phyloP scores from a whole-genome alignment of 2,113 vertebrate species.

The Pelvicachromis taeniatus region DNA sequence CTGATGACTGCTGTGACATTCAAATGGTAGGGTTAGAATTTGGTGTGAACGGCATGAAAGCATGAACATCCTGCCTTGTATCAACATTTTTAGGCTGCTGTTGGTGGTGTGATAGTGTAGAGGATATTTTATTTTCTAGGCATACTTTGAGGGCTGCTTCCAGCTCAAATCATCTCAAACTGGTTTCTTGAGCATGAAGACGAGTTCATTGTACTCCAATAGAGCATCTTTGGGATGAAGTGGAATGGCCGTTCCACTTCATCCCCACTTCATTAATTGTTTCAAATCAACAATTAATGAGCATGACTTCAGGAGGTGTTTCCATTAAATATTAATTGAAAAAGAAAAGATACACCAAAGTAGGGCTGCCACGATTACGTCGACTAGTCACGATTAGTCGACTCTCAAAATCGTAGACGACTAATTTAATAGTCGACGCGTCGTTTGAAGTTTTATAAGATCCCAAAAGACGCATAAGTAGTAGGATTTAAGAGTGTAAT shows the following conservation, averaged over 20 bases:
- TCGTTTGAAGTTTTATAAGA: no score
- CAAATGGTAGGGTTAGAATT: not conserved
- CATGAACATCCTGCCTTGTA: fast-evolving
- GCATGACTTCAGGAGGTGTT: not conserved
- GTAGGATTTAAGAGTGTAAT: no score
- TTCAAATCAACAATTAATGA: not conserved
- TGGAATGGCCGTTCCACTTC: fast-evolving
- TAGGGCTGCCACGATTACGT: no score
- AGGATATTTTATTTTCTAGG: not conserved
- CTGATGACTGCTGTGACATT: not conserved
- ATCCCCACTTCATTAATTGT: no score
- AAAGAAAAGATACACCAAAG: not conserved
- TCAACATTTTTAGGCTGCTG: not conserved
- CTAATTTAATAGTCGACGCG: no score
- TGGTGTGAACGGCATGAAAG: fast-evolving
- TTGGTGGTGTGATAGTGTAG: not conserved
- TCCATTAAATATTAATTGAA: not conserved
- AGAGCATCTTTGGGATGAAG: no score
- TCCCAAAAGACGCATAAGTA: no score
- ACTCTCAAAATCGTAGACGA: no score
- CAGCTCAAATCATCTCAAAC: no score
- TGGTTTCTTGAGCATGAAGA: no score
- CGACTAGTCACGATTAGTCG: no score
- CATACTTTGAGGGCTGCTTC: fast-evolving
- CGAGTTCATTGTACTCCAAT: no score